Conservation (phyloP, 2,113 vertebrate species). For the Phycodurus eques region DNA sequence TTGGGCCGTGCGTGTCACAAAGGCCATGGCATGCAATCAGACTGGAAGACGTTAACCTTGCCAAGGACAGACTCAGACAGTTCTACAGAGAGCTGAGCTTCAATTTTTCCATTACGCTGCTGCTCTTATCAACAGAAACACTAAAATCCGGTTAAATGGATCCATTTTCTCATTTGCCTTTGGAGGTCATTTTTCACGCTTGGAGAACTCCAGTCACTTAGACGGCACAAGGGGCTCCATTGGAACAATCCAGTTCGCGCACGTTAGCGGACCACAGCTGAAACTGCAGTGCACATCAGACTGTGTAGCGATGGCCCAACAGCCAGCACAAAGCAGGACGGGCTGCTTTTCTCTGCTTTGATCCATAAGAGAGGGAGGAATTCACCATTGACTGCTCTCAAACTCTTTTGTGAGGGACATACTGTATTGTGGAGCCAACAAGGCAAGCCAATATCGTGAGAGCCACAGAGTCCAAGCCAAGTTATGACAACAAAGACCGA, state of each 20-base stretch:
- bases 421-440: constrained; percentile 28
- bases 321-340: constrained; percentile 30
- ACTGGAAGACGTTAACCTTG: constrained; percentile 62
- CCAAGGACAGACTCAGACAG: constrained; percentile 49
- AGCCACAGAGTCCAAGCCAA: constrained; percentile 22
- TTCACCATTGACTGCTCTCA: constrained; percentile 39
- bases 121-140: constrained; percentile 73
- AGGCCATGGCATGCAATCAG: constrained; percentile 44
- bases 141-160: constrained; percentile 73
- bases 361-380: constrained; percentile 35
- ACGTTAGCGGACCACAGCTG: constrained; percentile 36
- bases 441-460: constrained; percentile 32
- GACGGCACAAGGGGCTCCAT: constrained; percentile 50
- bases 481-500: constrained; percentile 25
- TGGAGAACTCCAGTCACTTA: constrained; percentile 63
- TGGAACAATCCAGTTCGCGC: constrained; percentile 46
- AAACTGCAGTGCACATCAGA: constrained; percentile 29
- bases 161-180: constrained; percentile 73
- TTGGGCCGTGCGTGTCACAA: constrained; percentile 28
- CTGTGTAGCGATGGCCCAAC: constrained; percentile 40
- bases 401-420: constrained; percentile 38
- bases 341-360: constrained; percentile 13
- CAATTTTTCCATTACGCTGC: constrained; percentile 66
- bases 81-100: constrained; percentile 59
- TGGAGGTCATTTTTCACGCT: constrained; percentile 71